These are phyloP conservation scores for Megalurothrips usitatus DNA, from an alignment of 2,888 invertebrate genomes.

Conservation along the genomic window DNA sequence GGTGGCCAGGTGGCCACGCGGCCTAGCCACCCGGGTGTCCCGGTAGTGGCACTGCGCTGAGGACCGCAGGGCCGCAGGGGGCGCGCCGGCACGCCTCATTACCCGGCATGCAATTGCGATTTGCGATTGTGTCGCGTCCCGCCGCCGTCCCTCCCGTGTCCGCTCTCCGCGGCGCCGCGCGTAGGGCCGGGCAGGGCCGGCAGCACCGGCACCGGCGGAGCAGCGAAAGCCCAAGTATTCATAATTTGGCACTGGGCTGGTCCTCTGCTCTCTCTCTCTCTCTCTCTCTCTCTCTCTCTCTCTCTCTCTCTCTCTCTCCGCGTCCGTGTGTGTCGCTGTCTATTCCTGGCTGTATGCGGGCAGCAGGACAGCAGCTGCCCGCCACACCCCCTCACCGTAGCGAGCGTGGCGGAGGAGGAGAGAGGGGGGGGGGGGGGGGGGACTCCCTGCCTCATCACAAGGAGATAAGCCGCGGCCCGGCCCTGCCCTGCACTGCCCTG, in stretches of 20 bases:
- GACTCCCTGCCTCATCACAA: neutral
- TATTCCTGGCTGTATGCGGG: constrained; percentile 22
- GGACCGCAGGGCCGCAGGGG: no score
- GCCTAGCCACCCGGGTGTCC: no score
- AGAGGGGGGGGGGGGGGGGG: no score
- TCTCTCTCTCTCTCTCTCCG: no score
- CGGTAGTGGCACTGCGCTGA: no score
- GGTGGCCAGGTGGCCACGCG: no score
- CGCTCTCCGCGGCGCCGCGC: no score
- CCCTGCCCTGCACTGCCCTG: neutral
- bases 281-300: no score
- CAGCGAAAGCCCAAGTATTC: neutral
- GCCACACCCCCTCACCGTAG: neutral
- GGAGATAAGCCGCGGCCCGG: neutral
- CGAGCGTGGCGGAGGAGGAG: neutral
- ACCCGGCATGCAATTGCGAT: no score
- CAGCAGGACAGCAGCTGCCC: neutral
- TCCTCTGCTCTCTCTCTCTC: no score
- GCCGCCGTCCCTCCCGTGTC: neutral
- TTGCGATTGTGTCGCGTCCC: no score
- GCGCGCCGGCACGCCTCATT: no score
- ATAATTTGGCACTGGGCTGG: constrained; percentile 15
- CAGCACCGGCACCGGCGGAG: neutral
- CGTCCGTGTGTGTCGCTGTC: neutral
- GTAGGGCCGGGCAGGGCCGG: neutral